Evolutionary conservation across 2,888 invertebrate species (phyloP), one percentile per base, ranked within the genome.

Genomic region (Drosophila mimetica): DNA sequence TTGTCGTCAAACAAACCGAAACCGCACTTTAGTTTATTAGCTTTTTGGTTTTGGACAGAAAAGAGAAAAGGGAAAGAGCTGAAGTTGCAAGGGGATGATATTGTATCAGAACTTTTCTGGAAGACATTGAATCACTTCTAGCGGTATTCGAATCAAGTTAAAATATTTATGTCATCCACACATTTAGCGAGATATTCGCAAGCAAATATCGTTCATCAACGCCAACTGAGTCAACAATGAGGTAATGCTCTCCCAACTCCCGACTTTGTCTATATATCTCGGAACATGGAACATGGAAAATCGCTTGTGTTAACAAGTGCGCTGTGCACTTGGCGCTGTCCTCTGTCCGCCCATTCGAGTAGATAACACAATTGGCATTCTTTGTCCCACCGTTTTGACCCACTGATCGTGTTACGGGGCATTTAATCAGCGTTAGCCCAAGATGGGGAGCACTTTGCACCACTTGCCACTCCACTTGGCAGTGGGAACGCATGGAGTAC

Each of bases 221-320:
- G 66, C 48, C 54, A 74, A 53, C 37, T 82, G 78, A 67, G 71
- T 78, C 74, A 83, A 84, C 76, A 88, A 77, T 83, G 84, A 88
- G 83, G 74, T 78, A 88, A 85, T 76, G 44, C 50, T 55, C 50
- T 55, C 54, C 48, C n/a, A 60, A 51, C 72, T 71, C 51, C 20
- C 39, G 25, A 11, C 20, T 42, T 18, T 32, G 36, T 42, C 34
- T 36, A n/a, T 32, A n/a, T 18, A 18, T 46, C 20, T n/a, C 25
- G 22, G 39, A 71, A 83, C 81, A 82, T 80, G 84, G 58, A 84
- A 86, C 81, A 82, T 81, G 85, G 58, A 86, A 86, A 84, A 78
- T 71, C 78, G 76, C 67, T 86, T 74, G 81, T 74, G 72, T 58
- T 73, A 72, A 80, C 85, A 82, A 86, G 74, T 81, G 74, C 74